Evolutionary conservation across 2,113 vertebrate genomes (phyloP), one percentile per base, ranked within the genome.

Genomic region (Erpornis zantholeuca): DNA sequence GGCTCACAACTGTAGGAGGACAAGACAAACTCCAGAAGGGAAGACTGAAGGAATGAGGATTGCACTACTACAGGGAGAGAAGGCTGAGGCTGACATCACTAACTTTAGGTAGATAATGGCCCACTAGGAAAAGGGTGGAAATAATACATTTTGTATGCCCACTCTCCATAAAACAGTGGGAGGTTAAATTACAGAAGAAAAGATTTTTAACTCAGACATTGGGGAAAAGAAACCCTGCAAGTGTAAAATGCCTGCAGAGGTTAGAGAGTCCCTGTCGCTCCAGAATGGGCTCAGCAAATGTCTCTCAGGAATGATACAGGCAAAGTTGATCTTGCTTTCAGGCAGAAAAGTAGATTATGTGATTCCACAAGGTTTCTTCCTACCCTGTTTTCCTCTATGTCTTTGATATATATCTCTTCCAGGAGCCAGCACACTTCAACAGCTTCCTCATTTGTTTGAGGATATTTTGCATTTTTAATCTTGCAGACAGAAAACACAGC

Each of bases 1-100:
- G 49, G 57, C 14, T 82, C 4, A 2, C 16, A 73, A n/a, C 15
- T 35, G 16, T 12, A 56, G 29, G 27, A 84, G 52, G 38, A 29
- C 60, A 76, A 72, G 36, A 19, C 52, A 85, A 94, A 40, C 15
- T 90, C 40, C 20, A 68, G 53, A 88, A 73, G 40, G 45, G 73
- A 76, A 69, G 56, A 47, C 15, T 54, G 76, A 66, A 90, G 21
- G 35, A 73, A 70, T 18, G 63, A 92, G 59, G 22, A 73, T 13
- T 40, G 28, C 23, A 49, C 20, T 40, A 9, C 9, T 10, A 25
- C 19, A 42, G 42, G 52, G 36, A n/a, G 49, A 72, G 10, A 65
- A 29, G 14, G 25, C 23, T 5, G 11, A 90, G 12, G 25, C 0
- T 22, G 27, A 35, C 10, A 35, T 22, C 2, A 2, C 19, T 56